These are phyloP conservation scores for Ormyrus pomaceus DNA, from an alignment of 2,888 invertebrate genomes.

Conservation along the genomic window DNA sequence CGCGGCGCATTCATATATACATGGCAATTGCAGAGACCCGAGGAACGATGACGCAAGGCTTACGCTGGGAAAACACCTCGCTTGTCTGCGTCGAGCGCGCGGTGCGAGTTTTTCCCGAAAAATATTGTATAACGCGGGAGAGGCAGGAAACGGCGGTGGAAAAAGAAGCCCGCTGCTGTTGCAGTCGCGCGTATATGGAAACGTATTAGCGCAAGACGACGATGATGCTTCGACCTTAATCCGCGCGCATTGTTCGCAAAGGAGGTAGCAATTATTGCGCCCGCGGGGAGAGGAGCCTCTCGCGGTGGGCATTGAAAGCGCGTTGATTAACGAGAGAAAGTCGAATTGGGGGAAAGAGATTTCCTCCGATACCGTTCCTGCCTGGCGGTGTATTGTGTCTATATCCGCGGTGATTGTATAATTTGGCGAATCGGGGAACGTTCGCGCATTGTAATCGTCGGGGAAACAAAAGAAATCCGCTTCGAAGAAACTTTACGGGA, in stretches of 20 bases:
- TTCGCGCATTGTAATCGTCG: no score
- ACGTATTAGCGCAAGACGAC: not conserved
- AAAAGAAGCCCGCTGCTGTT: not conserved
- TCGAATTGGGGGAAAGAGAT: conserved; percentile 1
- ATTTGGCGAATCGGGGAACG: no score
- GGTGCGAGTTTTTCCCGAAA: conserved; percentile 26
- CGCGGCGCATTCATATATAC: not conserved
- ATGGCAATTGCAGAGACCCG: not conserved
- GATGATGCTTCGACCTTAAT: not conserved
- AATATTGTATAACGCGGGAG: conserved; percentile 39
- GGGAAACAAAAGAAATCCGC: no score
- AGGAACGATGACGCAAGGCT: conserved; percentile 4
- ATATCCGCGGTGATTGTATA: no score
- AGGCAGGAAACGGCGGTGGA: conserved; percentile 7
- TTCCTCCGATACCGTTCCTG: not conserved
- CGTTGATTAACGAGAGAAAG: conserved; percentile 44
- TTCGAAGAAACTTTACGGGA: no score
- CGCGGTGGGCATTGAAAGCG: conserved; percentile 7
- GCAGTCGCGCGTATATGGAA: not conserved
- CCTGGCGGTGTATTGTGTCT: no score
- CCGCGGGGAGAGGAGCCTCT: no score
- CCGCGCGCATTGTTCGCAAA: conserved; percentile 12
- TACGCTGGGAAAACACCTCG: conserved; percentile 9
- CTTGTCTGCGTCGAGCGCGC: not conserved
- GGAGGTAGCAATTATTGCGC: not conserved